Evolutionary conservation across 2,113 vertebrate species (phyloP), one percentile per base, ranked within the genome.

Genomic region (Nycticorax nycticorax): DNA sequence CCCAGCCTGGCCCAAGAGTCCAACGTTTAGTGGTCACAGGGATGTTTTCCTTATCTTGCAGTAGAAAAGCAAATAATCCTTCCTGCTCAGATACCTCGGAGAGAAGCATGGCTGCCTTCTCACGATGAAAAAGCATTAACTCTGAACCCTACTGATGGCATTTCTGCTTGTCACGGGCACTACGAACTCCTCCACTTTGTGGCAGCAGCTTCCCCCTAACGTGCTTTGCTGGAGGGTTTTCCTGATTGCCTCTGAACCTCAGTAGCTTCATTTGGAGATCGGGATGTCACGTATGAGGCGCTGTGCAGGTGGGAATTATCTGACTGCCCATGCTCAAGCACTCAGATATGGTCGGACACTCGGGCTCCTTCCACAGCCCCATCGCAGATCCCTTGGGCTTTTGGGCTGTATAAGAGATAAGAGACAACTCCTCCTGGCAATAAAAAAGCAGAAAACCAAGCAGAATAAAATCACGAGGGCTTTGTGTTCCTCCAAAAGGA

Each of bases 241-340:
- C 22, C 68, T 33, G 39, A 9, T 64, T 35, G 30, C 6, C 14
- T n/a, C n/a, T 8, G 10, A 39, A 3, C 13, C 14, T 1, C 52
- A 13, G 13, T 4, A 43, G 15, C 62, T 86, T 52, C 32, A 3
- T 77, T 18, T 73, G 22, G 43, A 52, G 57, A 2, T 52, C 0
- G 1, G 8, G 43, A 12, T 21, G 28, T 41, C 75, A 18, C 16
- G 0, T 24, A 10, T 9, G 73, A 39, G 67, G 3, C 26, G 28
- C 11, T 14, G 12, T 2, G 11, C 0, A 4, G 8, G 4, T 35
- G 47, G 18, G 52, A 53, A 82, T 63, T 3, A 48, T 39, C 26
- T 14, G 8, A 10, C 6, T 10, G 6, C 27, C 30, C 37, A 8
- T 2, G 4, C 12, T 14, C 1, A 9, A 55, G 35, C 0, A 0